A percentile compares a stretch with the other conserved stretches of the same genome.
Evolutionary conservation across 2,888 invertebrate genomes (phyloP).

Genomic region (Drosophila vallismaia): DNA sequence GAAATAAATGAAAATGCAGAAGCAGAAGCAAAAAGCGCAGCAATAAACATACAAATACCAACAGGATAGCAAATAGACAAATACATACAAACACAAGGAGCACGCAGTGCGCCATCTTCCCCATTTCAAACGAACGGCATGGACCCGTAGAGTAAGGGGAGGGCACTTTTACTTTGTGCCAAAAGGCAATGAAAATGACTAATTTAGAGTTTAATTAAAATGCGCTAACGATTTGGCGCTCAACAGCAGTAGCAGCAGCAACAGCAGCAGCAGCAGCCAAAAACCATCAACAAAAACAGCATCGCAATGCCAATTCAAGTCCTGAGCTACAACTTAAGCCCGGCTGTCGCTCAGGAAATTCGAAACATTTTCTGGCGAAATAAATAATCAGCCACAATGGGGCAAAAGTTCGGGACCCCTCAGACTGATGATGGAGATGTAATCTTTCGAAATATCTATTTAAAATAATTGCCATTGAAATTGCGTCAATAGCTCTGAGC

Average conservation of each 20-base stretch:
- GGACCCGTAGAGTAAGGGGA: conserved; percentile 15
- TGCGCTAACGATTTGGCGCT: conserved; percentile 71
- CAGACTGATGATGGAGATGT: conserved; percentile 25
- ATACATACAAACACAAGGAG: conserved; percentile 26
- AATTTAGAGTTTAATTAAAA: conserved; percentile 78
- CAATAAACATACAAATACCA: conserved; percentile 61
- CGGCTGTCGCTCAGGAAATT: conserved; percentile 65
- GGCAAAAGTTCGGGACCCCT: conserved; percentile 9
- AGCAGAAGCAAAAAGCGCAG: conserved; percentile 65
- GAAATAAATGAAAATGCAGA: conserved; percentile 74
- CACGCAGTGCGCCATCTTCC: conserved; percentile 58
- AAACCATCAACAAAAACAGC: neutral
- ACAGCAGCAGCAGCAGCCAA: conserved; percentile 13
- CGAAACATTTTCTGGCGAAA: conserved; percentile 57
- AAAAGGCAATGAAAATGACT: conserved; percentile 77
- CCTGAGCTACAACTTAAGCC: conserved; percentile 53
- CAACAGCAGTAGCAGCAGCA: conserved; percentile 39
- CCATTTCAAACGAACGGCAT: conserved; percentile 53
- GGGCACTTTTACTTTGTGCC: conserved; percentile 62
- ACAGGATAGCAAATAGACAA: conserved; percentile 31
- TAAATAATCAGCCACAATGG: conserved; percentile 57
- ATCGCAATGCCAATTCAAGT: conserved; percentile 36
- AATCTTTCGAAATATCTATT: conserved; percentile 45
- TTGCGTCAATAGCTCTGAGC: conserved; percentile 46
- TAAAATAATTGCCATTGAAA: conserved; percentile 66